Conservation (phyloP, 2,888 invertebrate species). For the Portevinia maculata region DNA sequence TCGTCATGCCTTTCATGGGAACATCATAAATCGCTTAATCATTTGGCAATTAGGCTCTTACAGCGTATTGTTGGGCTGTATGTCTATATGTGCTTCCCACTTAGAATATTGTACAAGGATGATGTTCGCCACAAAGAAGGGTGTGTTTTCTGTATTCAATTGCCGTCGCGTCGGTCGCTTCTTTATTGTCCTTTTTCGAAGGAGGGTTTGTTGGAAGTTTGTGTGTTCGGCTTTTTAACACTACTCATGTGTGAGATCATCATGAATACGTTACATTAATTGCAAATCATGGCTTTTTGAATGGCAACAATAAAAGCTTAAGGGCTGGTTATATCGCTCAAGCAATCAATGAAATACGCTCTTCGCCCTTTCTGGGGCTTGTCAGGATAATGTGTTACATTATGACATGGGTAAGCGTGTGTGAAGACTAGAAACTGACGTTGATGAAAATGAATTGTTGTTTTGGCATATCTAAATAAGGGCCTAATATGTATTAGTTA, state of each 20-base stretch:
- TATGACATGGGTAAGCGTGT: conserved; percentile 37
- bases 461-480: too few relatives aligned
- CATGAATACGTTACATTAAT: conserved; percentile 82
- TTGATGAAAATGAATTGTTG: conserved; percentile 62
- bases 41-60: conserved; percentile 82
- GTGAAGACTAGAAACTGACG: conserved; percentile 49
- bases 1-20: conserved; percentile 78
- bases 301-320: conserved; percentile 74
- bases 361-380: conserved; percentile 24
- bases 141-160: conserved; percentile 50
- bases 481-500: not conserved
- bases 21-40: conserved; percentile 83
- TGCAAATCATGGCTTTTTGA: conserved; percentile 79
- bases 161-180: conserved; percentile 40
- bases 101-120: conserved; percentile 14
- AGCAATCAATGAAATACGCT: conserved; percentile 61
- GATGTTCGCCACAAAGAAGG: conserved; percentile 35
- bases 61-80: conserved; percentile 65
- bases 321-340: conserved; percentile 53
- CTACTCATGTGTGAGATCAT: conserved; percentile 82
- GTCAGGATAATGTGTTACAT: conserved; percentile 35
- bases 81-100: conserved; percentile 42
- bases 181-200: not conserved
- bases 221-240: conserved; percentile 75
- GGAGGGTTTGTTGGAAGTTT: conserved; percentile 7